Conservation (phyloP, 1,140 invertebrate genomes). For the Oreohelix idahoensis region DNA sequence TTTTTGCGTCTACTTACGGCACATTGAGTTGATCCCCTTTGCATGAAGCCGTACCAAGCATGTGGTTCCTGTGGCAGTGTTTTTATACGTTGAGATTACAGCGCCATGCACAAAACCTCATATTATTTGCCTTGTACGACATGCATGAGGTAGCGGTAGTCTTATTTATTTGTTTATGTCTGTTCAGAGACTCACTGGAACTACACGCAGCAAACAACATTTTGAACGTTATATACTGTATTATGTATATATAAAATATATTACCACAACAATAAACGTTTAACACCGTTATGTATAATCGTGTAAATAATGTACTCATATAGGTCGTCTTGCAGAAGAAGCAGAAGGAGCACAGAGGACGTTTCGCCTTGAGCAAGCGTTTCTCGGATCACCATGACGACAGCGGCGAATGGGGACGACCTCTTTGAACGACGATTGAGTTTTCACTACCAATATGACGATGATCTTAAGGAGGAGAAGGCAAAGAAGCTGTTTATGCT, state of each 20-base stretch:
- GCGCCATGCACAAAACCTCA: too few species aligned
- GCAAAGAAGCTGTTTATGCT: not conserved
- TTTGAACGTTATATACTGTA: not conserved
- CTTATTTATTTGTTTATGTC: not conserved
- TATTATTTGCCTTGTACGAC: too few species aligned
- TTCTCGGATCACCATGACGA: not conserved
- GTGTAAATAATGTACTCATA: not conserved
- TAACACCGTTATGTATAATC: too few species aligned
- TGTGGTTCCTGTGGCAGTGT: too few species aligned
- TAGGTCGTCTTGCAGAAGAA: not conserved
- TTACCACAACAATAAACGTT: not conserved
- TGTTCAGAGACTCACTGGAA: not conserved
- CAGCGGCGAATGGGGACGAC: not conserved
- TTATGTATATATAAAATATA: not conserved
- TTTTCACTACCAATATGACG: not conserved
- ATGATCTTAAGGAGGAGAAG: not conserved
- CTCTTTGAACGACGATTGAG: not conserved
- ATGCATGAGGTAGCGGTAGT: not conserved
- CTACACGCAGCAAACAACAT: not conserved
- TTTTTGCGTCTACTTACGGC: too few species aligned
- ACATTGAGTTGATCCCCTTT: too few species aligned
- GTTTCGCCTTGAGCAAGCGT: not conserved
- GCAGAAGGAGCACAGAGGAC: not conserved
- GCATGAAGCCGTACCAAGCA: too few species aligned
- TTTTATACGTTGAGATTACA: too few species aligned